Conservation (phyloP, 1,140 invertebrate species). For the Zaprionus davidi region DNA sequence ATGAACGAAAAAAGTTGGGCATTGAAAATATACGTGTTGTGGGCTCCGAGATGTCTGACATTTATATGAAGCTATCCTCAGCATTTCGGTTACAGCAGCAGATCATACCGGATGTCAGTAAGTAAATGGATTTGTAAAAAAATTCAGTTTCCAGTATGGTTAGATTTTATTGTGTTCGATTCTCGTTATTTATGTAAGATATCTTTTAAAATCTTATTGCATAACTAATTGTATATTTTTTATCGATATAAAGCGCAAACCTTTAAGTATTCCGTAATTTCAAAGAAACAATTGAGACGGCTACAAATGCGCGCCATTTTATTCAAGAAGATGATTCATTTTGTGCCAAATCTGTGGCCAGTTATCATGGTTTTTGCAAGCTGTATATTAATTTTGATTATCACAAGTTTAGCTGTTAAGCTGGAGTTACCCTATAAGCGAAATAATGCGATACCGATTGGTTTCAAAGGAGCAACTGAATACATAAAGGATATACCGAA, state of each 20-base stretch:
- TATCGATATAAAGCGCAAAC: constrained; percentile 52
- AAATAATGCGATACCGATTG: constrained; percentile 45
- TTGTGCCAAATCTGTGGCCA: constrained; percentile 71
- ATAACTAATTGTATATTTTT: not conserved
- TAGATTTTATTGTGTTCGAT: too few relatives aligned
- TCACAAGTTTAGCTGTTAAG: constrained; percentile 44
- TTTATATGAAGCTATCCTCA: constrained; percentile 69
- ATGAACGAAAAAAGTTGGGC: constrained; percentile 59
- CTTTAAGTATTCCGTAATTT: constrained; percentile 65
- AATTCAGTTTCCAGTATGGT: not conserved
- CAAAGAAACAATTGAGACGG: constrained; percentile 45
- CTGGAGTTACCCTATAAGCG: constrained; percentile 35
- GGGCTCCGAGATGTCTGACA: constrained; percentile 63
- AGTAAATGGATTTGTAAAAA: constrained; percentile 36
- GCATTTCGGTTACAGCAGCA: constrained; percentile 65
- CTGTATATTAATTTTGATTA: constrained; percentile 59
- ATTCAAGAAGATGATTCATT: constrained; percentile 72
- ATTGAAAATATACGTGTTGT: constrained; percentile 68
- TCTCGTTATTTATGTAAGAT: too few relatives aligned
- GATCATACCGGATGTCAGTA: constrained; percentile 69
- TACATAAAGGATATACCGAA: constrained; percentile 37
- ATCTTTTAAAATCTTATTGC: not conserved
- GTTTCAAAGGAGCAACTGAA: constrained; percentile 4
- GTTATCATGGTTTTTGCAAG: constrained; percentile 62
- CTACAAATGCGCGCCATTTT: constrained; percentile 69